phyloP scores from a whole-genome alignment of 1,140 invertebrate genomes.

The Diorhabda sublineata region DNA sequence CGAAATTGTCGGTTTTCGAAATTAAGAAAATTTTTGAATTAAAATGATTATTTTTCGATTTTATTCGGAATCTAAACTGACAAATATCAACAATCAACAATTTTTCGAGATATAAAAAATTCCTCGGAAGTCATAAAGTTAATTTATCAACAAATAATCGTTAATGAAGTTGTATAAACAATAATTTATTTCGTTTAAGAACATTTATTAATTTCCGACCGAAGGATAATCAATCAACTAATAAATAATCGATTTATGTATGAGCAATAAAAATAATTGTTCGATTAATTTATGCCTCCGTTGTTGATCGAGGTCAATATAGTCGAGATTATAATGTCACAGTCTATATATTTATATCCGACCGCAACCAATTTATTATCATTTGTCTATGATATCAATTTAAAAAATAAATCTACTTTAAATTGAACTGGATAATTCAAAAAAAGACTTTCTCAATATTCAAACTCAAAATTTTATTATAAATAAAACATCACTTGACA shows the following conservation, averaged over 20 bases:
- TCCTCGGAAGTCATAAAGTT: slow-evolving; percentile 12
- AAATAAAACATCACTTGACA: no score
- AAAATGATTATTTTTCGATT: no score
- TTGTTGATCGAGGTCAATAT: slow-evolving; percentile 18
- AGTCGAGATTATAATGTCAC: background rate
- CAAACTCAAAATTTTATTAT: no score
- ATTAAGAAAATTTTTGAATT: no score
- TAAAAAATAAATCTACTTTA: no score
- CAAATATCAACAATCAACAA: no score
- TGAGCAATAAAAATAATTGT: slow-evolving; percentile 21
- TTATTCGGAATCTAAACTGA: no score
- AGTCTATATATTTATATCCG: background rate
- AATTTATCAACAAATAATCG: slow-evolving; percentile 10
- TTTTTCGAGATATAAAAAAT: background rate
- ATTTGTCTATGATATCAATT: no score
- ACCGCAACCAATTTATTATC: no score
- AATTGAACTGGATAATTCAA: no score
- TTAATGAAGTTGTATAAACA: slow-evolving; percentile 17
- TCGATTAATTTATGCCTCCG: slow-evolving; percentile 14
- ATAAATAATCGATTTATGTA: slow-evolving; percentile 16
- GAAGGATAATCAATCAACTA: slow-evolving; percentile 16
- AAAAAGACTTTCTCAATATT: no score
- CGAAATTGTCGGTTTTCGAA: no score
- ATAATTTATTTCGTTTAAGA: slow-evolving; percentile 16
- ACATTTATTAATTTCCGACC: slow-evolving; percentile 14